Conservation (phyloP, 2,888 invertebrate genomes). For the Drosophila cognata region DNA sequence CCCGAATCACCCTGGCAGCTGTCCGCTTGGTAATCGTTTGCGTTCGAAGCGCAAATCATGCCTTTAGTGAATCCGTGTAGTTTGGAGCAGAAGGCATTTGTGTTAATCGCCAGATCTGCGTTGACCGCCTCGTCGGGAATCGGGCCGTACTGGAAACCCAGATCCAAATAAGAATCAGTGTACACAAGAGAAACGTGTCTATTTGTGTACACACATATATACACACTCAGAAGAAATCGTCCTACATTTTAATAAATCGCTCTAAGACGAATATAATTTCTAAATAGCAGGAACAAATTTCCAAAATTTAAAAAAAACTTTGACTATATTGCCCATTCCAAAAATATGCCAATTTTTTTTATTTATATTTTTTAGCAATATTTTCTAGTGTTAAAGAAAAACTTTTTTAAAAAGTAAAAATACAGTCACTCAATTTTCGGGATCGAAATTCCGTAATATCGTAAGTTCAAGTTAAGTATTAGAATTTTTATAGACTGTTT, state of each 20-base stretch:
- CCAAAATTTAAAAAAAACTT: neutral
- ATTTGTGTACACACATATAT: neutral
- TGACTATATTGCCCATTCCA: neutral
- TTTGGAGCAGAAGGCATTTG: conserved; percentile 24
- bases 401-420: neutral
- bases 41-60: conserved; percentile 67
- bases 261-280: neutral
- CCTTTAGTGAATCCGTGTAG: conserved; percentile 6
- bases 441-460: neutral
- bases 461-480: neutral
- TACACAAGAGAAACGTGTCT: neutral
- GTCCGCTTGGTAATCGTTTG: conserved; percentile 49
- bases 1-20: conserved; percentile 76
- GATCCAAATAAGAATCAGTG: neutral
- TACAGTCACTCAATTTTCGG: neutral
- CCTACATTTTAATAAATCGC: neutral
- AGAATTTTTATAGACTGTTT: neutral
- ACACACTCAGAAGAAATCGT: neutral
- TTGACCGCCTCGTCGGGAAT: conserved; percentile 63
- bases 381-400: neutral
- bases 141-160: conserved; percentile 52
- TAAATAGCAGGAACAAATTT: neutral
- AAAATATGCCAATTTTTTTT: neutral
- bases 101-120: conserved; percentile 50
- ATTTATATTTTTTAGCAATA: neutral